Evolutionary conservation across 2,113 vertebrate genomes (phyloP).

Genomic region (Callochromis pleurospilus): DNA sequence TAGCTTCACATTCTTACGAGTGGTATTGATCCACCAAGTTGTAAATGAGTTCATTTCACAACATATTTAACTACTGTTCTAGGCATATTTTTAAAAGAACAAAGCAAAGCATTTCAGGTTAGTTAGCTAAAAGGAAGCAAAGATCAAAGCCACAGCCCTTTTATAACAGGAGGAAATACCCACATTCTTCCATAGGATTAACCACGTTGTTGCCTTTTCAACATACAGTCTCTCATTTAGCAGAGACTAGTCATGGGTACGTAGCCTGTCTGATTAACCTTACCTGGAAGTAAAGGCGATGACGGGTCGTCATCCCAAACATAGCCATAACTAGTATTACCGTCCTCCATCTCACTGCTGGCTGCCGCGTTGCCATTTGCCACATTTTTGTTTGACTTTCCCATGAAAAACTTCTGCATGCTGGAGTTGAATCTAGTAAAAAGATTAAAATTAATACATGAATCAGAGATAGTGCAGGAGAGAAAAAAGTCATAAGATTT

Average conservation of each 20-base stretch:
- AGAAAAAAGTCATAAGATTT: neutral
- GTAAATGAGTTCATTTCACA: neutral
- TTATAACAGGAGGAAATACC: neutral
- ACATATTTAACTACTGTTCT: neutral
- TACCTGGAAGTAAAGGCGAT: constrained; percentile 87
- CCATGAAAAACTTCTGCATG: constrained; percentile 80
- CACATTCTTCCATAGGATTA: neutral
- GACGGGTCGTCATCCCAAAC: constrained; percentile 84
- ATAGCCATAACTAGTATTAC: constrained; percentile 86
- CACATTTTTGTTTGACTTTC: constrained; percentile 77
- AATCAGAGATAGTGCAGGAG: neutral
- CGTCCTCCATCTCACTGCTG: constrained; percentile 91
- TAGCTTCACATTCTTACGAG: neutral
- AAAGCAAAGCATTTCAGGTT: neutral
- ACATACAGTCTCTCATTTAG: neutral
- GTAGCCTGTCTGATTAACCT: constrained; percentile 94
- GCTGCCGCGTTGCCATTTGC: constrained; percentile 85
- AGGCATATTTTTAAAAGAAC: neutral
- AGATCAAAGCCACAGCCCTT: constrained; percentile 24
- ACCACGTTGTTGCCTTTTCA: neutral
- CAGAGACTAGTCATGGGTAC: neutral
- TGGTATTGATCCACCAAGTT: neutral
- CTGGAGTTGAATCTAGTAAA: constrained; percentile 83
- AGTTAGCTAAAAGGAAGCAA: neutral
- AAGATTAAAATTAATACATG: neutral